Conservation (phyloP, 2,888 invertebrate species). For the Ephialtes manifestator region DNA sequence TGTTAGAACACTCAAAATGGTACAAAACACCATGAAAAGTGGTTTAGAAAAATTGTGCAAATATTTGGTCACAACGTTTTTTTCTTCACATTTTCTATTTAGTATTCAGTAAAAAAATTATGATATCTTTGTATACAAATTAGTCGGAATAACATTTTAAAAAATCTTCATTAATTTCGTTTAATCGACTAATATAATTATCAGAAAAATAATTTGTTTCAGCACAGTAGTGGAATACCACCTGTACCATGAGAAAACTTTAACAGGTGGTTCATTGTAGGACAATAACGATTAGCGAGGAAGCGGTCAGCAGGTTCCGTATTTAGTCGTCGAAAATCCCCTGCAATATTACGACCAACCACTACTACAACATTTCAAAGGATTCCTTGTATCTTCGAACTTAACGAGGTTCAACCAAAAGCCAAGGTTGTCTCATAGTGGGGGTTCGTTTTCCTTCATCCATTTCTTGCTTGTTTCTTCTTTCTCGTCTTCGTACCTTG, state of each 20-base stretch:
- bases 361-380: slow-evolving; percentile 19
- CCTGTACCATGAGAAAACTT: slow-evolving; percentile 18
- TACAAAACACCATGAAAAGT: too few relatives aligned
- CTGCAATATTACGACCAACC: slow-evolving; percentile 37
- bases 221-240: not conserved
- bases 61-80: too few relatives aligned
- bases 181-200: not conserved
- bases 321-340: slow-evolving; percentile 7
- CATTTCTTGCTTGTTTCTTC: slow-evolving; percentile 10
- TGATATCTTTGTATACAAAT: too few relatives aligned
- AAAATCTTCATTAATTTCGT: too few relatives aligned
- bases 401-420: slow-evolving; percentile 44
- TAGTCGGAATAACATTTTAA: too few relatives aligned
- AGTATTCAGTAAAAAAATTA: too few relatives aligned
- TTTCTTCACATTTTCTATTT: too few relatives aligned
- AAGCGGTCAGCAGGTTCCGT: slow-evolving; percentile 20
- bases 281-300: slow-evolving; percentile 53
- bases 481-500: not conserved
- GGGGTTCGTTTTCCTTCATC: slow-evolving; percentile 41
- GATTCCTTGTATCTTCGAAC: slow-evolving; percentile 33
- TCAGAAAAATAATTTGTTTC: not conserved
- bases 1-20: too few relatives aligned
- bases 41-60: too few relatives aligned
- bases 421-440: slow-evolving; percentile 33
- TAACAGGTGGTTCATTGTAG: slow-evolving; percentile 62